Evolutionary conservation across 2,888 invertebrate genomes (phyloP), one percentile per base, ranked within the genome.

Genomic region (Archips xylosteana): DNA sequence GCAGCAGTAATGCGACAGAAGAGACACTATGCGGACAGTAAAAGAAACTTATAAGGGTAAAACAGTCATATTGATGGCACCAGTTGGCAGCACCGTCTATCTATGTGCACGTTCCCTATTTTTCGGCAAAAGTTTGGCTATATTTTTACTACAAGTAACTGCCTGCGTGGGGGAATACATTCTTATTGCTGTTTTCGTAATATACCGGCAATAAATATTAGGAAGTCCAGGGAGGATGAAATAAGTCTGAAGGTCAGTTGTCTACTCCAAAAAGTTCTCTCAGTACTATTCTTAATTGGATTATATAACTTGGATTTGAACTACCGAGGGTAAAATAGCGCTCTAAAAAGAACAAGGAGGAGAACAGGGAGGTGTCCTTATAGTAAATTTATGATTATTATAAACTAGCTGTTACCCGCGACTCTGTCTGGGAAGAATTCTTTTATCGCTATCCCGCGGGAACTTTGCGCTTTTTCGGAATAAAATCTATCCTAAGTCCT

Each of bases 201-300:
- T 66, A 67, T 32, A 62, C 34, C 12, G 54, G 49, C 61, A 47
- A 62, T 72, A 72, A 72, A 67, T 65, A 65, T 67, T 45, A 62
- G 45, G 34, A 45, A 64, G n/a, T 15, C 42, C 36, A 15, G 23
- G 13, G 12, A 51, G 66, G 62, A 73, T 39, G 59, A 57, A 62
- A 66, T 42, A 66, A 49, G 63, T 69, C 68, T 66, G 51, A 71
- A 71, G 66, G 71, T 66, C 60, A 49, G 60, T 23, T 60, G 42
- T 71, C 66, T 61, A 13, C 23, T 63, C 34, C 51, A 23, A 6
- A 69, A 63, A 62, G 49, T 51, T 71, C 36, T 10, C 34, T 59
- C 63, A 49, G n/a, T 9, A n/a, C n/a, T n/a, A 3, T 57, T 23
- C 64, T 70, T 64, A 23, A 63, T 63, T 68, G 66, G 39, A 39